These are phyloP conservation scores for Drosophila insularis DNA, from an alignment of 1,140 invertebrate genomes.

Conservation along the genomic window DNA sequence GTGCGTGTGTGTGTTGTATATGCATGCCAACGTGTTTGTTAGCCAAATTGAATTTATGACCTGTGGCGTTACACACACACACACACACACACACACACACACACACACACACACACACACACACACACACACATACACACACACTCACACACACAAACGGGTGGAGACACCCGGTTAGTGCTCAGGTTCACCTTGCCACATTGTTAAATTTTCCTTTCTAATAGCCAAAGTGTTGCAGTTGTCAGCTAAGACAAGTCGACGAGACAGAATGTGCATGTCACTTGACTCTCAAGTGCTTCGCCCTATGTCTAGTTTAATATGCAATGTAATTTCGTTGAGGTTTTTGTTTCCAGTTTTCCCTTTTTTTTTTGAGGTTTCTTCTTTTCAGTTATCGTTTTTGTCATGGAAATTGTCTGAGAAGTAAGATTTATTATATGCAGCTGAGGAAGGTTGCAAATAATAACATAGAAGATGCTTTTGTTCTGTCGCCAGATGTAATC, in stretches of 20 bases:
- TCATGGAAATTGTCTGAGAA: constrained; percentile 43
- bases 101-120: constrained; percentile 32
- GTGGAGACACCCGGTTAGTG: constrained; percentile 19
- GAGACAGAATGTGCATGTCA: constrained; percentile 61
- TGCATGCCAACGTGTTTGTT: constrained; percentile 63
- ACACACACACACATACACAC: constrained; percentile 32
- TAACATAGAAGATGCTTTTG: neutral
- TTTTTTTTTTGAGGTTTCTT: neutral
- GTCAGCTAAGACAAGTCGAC: constrained; percentile 41
- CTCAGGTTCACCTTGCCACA: constrained; percentile 58
- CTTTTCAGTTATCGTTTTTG: neutral
- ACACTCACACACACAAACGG: constrained; percentile 23
- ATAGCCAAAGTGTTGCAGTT: constrained; percentile 70
- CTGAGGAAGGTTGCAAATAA: neutral
- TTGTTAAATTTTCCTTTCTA: constrained; percentile 72
- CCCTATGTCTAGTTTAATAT: constrained; percentile 61
- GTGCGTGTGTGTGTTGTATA: constrained; percentile 4
- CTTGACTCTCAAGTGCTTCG: constrained; percentile 52
- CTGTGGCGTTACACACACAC: constrained; percentile 62
- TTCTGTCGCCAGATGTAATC: neutral
- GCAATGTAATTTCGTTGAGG: constrained; percentile 50
- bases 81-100: constrained; percentile 23
- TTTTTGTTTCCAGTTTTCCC: neutral
- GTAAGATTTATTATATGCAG: constrained; percentile 36
- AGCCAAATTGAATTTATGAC: constrained; percentile 80